phyloP scores from a whole-genome alignment of 2,888 invertebrate genomes.

The Gandaritis pyraliata region DNA sequence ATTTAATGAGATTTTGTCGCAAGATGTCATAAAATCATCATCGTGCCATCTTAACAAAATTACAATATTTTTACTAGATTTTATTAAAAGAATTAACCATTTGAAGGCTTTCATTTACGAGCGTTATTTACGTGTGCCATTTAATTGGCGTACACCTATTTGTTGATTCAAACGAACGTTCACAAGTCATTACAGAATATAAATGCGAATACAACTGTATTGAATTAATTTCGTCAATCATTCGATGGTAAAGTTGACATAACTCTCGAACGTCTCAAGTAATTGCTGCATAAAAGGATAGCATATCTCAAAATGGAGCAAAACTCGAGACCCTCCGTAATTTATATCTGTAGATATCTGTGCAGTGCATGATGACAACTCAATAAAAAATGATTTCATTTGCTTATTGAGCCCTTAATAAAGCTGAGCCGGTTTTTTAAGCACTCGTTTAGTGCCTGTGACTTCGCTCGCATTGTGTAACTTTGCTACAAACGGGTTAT shows the following conservation, averaged over 20 bases:
- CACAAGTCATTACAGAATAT: conserved; percentile 77
- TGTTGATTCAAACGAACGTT: conserved; percentile 69
- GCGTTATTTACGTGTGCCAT: conserved; percentile 70
- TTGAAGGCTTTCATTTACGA: conserved; percentile 62
- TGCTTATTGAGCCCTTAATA: conserved; percentile 84
- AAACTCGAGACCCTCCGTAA: conserved; percentile 73
- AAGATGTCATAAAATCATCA: too few relatives aligned
- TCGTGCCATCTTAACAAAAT: too few relatives aligned
- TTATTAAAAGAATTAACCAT: too few relatives aligned
- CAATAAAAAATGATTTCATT: conserved; percentile 85
- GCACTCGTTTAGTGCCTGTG: conserved; percentile 37
- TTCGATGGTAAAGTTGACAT: conserved; percentile 83
- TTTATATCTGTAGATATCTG: conserved; percentile 68
- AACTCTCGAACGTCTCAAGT: conserved; percentile 82
- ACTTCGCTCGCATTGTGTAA: background rate
- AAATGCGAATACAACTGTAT: conserved; percentile 66
- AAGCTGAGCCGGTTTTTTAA: conserved; percentile 68
- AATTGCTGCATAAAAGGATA: conserved; percentile 84
- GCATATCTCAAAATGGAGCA: conserved; percentile 75
- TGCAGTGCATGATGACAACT: conserved; percentile 76
- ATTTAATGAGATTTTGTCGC: too few relatives aligned
- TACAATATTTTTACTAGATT: too few relatives aligned
- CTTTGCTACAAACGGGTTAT: too few relatives aligned
- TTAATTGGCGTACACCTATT: conserved; percentile 73
- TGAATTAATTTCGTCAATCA: conserved; percentile 79